phyloP scores from a whole-genome alignment of 2,797 vertebrate species.

The Tinamus major region DNA sequence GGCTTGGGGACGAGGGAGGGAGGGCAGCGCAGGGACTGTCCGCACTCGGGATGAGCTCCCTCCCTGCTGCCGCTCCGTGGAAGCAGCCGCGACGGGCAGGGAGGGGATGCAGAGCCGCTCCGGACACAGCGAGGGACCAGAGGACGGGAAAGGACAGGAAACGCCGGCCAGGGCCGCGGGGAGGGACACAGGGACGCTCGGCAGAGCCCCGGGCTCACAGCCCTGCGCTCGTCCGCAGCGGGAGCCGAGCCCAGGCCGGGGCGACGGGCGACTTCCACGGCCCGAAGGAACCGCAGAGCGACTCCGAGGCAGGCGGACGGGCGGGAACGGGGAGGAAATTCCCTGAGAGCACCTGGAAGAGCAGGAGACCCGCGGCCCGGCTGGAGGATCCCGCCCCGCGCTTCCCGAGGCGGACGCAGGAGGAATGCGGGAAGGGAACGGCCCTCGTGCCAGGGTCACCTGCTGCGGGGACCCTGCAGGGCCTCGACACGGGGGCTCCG shows the following conservation, averaged over 20 bases:
- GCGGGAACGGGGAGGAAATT: not conserved
- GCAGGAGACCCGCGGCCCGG: not conserved
- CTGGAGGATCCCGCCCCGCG: not conserved
- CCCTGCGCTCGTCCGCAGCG: not conserved
- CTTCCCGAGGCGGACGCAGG: not conserved
- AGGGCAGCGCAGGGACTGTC: not conserved
- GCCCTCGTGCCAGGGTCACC: accelerated
- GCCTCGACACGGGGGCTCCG: accelerated
- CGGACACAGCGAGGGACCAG: accelerated
- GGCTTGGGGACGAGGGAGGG: not conserved
- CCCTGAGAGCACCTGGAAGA: not conserved
- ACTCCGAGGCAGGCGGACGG: accelerated
- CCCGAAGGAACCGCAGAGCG: not conserved
- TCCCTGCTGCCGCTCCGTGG: accelerated
- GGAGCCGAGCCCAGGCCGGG: not conserved
- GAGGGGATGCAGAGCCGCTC: not conserved
- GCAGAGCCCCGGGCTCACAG: accelerated
- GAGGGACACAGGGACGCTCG: not conserved
- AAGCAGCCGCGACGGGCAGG: not conserved
- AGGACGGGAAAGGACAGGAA: not conserved
- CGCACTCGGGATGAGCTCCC: not conserved
- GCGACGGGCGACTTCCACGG: not conserved
- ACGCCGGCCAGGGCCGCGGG: not conserved
- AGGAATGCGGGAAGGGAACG: too few species aligned
- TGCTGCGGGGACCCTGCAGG: not conserved